Conservation (phyloP, 2,113 vertebrate genomes). For the Cranoglanis bouderius region DNA sequence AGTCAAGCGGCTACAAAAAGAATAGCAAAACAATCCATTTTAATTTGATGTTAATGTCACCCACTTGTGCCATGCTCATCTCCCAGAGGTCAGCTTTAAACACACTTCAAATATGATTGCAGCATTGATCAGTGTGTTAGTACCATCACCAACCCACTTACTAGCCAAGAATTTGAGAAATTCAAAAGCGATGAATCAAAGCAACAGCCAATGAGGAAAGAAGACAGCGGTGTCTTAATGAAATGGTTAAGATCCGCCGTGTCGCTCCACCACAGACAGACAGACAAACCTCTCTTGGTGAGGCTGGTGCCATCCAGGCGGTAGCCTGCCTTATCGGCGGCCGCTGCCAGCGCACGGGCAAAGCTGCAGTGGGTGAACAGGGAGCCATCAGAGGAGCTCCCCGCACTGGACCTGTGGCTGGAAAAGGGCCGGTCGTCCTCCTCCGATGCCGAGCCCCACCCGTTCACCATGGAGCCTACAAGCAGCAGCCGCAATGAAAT, state of each 20-base stretch:
- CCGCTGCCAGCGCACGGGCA: conserved; percentile 92
- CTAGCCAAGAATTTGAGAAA: not conserved
- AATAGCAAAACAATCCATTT: conserved; percentile 14
- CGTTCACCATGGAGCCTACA: conserved; percentile 99
- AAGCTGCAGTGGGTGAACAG: conserved; percentile 95
- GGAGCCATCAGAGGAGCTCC: conserved; percentile 93
- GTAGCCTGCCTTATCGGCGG: conserved; percentile 96
- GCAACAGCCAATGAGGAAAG: conserved; percentile 28
- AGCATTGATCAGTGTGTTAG: conserved; percentile 41
- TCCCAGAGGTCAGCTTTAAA: conserved; percentile 17
- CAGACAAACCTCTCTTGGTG: conserved; percentile 93
- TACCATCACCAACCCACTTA: conserved; percentile 18
- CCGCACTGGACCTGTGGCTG: conserved; percentile 94
- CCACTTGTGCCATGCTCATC: conserved; percentile 59
- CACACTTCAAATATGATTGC: conserved; percentile 5
- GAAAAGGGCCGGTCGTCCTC: conserved; percentile 94
- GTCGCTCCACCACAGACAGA: conserved; percentile 71
- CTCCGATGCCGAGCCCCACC: conserved; percentile 97
- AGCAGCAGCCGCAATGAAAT: conserved; percentile 49
- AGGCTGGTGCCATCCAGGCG: conserved; percentile 92
- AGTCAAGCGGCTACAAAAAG: not conserved
- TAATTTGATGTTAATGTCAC: conserved; percentile 33
- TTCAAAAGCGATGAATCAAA: conserved; percentile 26
- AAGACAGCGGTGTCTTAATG: conserved; percentile 14
- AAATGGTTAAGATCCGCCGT: not conserved